Percentiles rank a stretch among this genome's conserved stretches.
phyloP scores from a whole-genome alignment of 2,797 vertebrate genomes.

The Pangasius macronema region DNA sequence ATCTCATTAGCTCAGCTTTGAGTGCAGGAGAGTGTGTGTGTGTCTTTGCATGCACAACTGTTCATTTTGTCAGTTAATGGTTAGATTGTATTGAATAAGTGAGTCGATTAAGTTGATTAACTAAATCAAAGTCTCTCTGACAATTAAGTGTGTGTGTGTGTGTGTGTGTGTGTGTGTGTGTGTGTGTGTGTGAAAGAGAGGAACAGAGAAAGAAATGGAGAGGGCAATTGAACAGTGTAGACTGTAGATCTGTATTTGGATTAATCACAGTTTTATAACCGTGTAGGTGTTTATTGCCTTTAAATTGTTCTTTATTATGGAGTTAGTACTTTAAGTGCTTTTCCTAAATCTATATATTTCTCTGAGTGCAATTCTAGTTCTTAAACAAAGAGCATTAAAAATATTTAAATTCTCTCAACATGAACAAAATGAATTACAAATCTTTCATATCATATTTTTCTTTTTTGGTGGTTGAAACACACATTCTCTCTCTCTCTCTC shows the following conservation, averaged over 20 bases:
- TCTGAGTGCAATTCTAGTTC: neutral
- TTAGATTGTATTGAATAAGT: constrained; percentile 22
- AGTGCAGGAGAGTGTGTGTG: neutral
- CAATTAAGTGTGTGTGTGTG: neutral
- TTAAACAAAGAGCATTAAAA: neutral
- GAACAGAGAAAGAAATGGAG: neutral
- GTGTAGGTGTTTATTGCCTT: neutral
- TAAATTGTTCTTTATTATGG: neutral
- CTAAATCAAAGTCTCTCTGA: constrained; percentile 15
- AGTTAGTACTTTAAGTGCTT: too few species aligned
- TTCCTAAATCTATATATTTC: neutral
- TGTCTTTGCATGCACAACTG: constrained; percentile 40
- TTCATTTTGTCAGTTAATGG: neutral
- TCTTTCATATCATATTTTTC: neutral
- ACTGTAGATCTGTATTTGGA: neutral
- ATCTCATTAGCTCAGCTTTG: constrained; percentile 3
- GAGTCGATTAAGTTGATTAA: constrained; percentile 32
- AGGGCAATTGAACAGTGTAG: neutral
- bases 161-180: constrained; percentile 1
- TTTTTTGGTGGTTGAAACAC: neutral
- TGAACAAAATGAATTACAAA: neutral
- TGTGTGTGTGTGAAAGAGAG: neutral
- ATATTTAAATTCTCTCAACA: neutral
- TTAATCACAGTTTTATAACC: neutral
- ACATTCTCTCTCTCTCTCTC: neutral